Evolutionary conservation across 2,797 vertebrate species (phyloP).

Genomic region (Babyrousa celebensis): DNA sequence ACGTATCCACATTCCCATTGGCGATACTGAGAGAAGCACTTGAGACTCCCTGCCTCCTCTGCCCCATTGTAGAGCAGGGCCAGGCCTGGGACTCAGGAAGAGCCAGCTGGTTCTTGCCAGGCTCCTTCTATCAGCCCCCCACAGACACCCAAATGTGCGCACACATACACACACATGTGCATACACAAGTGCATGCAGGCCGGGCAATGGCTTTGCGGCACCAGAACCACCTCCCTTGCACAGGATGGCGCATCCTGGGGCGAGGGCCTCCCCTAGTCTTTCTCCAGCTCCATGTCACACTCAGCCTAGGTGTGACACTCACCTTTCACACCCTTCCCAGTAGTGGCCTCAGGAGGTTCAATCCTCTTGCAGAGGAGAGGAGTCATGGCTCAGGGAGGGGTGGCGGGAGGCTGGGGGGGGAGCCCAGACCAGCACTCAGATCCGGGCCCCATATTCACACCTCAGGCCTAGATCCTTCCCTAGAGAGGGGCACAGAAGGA

Average conservation of each 20-base stretch:
- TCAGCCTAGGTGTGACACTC: not conserved
- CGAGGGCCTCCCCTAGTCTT: not conserved
- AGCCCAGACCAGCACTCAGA: too few relatives aligned
- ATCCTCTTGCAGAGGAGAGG: not conserved
- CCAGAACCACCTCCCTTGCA: too few relatives aligned
- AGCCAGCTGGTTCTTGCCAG: not conserved
- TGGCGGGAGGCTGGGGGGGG: fast-evolving
- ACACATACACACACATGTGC: fast-evolving
- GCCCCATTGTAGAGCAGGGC: not conserved
- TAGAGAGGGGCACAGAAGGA: fast-evolving
- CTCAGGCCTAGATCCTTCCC: not conserved
- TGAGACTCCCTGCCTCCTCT: not conserved
- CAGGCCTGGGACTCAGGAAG: not conserved
- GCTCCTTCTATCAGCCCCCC: not conserved
- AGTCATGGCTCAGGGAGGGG: not conserved
- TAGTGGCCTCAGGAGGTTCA: not conserved
- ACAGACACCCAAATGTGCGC: fast-evolving
- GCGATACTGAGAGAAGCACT: not conserved
- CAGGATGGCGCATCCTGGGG: not conserved
- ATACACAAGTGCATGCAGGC: not conserved
- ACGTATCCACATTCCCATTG: fast-evolving
- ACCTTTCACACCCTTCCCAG: not conserved
- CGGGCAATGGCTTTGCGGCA: not conserved
- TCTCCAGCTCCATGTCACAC: not conserved
- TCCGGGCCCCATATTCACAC: not conserved